These are phyloP conservation scores for Drosophila pallidifrons DNA, from an alignment of 1,140 invertebrate species.

Conservation along the genomic window DNA sequence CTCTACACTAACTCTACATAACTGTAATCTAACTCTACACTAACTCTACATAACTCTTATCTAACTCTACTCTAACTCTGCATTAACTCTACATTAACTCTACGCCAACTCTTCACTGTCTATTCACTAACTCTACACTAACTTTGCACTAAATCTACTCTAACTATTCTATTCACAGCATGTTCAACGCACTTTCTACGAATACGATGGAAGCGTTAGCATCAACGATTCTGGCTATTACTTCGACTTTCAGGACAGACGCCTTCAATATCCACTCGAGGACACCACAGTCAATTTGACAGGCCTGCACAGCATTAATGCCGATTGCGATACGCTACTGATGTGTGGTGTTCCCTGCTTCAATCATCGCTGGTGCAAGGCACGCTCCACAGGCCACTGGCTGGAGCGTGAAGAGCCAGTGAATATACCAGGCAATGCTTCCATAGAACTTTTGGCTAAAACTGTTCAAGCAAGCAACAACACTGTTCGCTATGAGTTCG, in stretches of 20 bases:
- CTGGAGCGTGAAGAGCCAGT: constrained; percentile 56
- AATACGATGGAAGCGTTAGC: constrained; percentile 86
- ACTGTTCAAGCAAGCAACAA: constrained; percentile 18
- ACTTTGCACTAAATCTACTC: no score
- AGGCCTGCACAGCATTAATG: constrained; percentile 86
- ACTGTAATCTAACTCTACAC: not conserved
- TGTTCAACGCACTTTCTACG: constrained; percentile 87
- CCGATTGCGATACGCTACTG: constrained; percentile 88
- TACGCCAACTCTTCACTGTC: no score
- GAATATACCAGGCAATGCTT: constrained; percentile 40
- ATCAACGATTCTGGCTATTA: constrained; percentile 89
- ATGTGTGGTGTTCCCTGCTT: constrained; percentile 92
- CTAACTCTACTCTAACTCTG: no score
- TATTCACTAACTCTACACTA: no score
- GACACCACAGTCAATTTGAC: constrained; percentile 75
- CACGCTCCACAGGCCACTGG: constrained; percentile 55
- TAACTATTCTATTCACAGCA: constrained; percentile 85
- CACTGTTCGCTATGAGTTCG: constrained; percentile 62
- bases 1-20: not conserved
- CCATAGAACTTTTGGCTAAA: constrained; percentile 29
- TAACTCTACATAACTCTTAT: no score
- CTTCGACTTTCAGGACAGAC: constrained; percentile 90
- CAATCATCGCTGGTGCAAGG: constrained; percentile 86
- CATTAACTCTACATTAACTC: no score
- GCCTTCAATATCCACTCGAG: constrained; percentile 88